These are phyloP conservation scores for Drosophila niveifrons DNA, from an alignment of 2,888 invertebrate species.

Conservation along the genomic window DNA sequence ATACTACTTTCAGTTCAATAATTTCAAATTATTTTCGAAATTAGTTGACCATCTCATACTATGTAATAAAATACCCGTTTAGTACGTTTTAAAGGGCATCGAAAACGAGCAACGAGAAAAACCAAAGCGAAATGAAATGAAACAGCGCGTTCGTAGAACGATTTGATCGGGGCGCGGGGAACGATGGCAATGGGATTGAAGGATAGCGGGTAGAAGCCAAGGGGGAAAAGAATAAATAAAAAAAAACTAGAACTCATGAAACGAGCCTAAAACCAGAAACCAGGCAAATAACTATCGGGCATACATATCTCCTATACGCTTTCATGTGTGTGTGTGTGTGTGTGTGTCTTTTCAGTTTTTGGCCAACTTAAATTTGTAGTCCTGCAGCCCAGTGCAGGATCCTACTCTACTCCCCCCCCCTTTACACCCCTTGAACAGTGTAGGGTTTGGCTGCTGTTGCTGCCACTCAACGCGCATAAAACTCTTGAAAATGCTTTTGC, in stretches of 20 bases:
- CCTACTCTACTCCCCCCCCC: background rate
- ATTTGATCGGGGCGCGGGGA: background rate
- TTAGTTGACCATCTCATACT: no score
- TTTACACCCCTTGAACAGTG: background rate
- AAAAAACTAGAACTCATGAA: slow-evolving; percentile 20
- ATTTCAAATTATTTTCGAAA: no score
- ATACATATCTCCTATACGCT: slow-evolving; percentile 6
- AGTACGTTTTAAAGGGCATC: slow-evolving; percentile 12
- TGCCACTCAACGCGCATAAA: slow-evolving; percentile 73
- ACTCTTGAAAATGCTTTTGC: slow-evolving; percentile 80
- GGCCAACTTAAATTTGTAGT: slow-evolving; percentile 46
- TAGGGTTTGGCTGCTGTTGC: slow-evolving; percentile 11
- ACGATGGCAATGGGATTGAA: background rate
- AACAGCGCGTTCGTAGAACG: slow-evolving; percentile 5
- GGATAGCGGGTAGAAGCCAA: no score
- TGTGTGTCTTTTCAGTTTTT: slow-evolving; percentile 25
- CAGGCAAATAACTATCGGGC: slow-evolving; percentile 42
- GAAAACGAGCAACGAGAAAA: slow-evolving; percentile 13
- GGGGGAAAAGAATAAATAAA: background rate
- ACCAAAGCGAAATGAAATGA: slow-evolving; percentile 40
- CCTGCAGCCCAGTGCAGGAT: slow-evolving; percentile 25
- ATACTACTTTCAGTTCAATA: no score
- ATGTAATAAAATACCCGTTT: background rate
- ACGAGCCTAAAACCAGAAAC: slow-evolving; percentile 42
- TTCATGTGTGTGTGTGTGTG: slow-evolving; percentile 1